Evolutionary conservation across 2,888 invertebrate species (phyloP), one percentile per base, ranked within the genome.

Genomic region (Pasiphila rectangulata): DNA sequence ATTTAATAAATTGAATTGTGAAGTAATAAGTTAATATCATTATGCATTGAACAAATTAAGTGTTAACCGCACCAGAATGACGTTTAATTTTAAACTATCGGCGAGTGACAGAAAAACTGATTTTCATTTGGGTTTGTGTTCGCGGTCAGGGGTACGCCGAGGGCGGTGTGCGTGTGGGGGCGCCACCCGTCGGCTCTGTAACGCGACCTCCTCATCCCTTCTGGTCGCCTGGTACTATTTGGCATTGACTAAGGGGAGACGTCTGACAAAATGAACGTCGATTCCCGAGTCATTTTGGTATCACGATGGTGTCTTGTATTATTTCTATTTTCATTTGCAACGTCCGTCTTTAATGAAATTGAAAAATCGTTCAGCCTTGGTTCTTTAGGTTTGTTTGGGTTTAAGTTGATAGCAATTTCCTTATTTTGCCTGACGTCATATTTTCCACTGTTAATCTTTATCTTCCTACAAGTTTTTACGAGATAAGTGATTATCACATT

Each of bases 31-130:
- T 36, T 36, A 36, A 36, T 81, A 79, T 73, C 73, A 82, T 82
- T 77, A 79, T 78, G 75, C 75, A 74, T 78, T 76, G 78, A 59
- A 78, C 80, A 80, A 80, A 86, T 85, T 83, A 84, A 83, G 78
- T 79, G 80, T 73, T 79, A 79, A 86, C 86, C 87, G 76, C 88
- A 82, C 69, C 72, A 61, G 80, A 78, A 80, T 86, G 85, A 83
- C 83, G 74, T 88, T 85, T 84, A 84, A 88, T 87, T 87, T 84
- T 78, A 84, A 81, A 80, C 78, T 79, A 82, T 83, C 72, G 78
- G 78, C 72, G 70, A 73, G 74, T 61, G 76, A 57, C 77, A 79
- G 79, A 81, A 84, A 84, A 83, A 79, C 78, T 79, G 79, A 77
- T 82, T 83, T 80, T 79, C 73, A 79, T 74, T 71, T 78, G 71